Conservation (phyloP, 1,140 invertebrate genomes). For the Drosophila tropicalis region DNA sequence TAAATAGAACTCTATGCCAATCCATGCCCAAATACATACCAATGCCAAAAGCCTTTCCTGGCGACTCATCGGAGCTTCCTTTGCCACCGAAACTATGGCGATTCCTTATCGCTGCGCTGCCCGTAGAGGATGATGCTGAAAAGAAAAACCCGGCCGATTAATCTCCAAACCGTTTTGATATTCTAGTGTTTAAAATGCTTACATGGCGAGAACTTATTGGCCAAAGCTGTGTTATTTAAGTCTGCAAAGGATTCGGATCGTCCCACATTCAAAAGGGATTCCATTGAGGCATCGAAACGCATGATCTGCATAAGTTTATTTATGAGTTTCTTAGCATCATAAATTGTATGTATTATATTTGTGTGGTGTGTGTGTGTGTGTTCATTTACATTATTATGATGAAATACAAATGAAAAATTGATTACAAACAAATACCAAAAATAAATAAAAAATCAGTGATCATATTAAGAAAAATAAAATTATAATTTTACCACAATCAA, state of each 20-base stretch:
- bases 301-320: constrained; percentile 87
- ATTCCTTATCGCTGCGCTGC: constrained; percentile 61
- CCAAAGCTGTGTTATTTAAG: constrained; percentile 85
- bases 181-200: neutral
- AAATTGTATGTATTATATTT: constrained; percentile 45
- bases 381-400: constrained; percentile 56
- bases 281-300: constrained; percentile 90
- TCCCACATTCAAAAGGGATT: constrained; percentile 88
- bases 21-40: constrained; percentile 85
- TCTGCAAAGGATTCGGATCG: constrained; percentile 93
- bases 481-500: constrained; percentile 7
- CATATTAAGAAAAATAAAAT: constrained; percentile 17
- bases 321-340: constrained; percentile 75
- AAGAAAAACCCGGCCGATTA: neutral
- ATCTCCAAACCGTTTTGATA: neutral
- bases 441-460: constrained; percentile 25
- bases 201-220: constrained; percentile 74
- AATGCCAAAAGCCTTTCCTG: constrained; percentile 89
- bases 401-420: constrained; percentile 54
- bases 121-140: constrained; percentile 50
- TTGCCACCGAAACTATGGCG: constrained; percentile 82
- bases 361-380: constrained; percentile 16
- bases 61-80: constrained; percentile 76
- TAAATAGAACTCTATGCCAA: constrained; percentile 20
- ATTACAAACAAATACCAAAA: constrained; percentile 43